phyloP scores from a whole-genome alignment of 2,113 vertebrate genomes.

The Coracopsis vasa region DNA sequence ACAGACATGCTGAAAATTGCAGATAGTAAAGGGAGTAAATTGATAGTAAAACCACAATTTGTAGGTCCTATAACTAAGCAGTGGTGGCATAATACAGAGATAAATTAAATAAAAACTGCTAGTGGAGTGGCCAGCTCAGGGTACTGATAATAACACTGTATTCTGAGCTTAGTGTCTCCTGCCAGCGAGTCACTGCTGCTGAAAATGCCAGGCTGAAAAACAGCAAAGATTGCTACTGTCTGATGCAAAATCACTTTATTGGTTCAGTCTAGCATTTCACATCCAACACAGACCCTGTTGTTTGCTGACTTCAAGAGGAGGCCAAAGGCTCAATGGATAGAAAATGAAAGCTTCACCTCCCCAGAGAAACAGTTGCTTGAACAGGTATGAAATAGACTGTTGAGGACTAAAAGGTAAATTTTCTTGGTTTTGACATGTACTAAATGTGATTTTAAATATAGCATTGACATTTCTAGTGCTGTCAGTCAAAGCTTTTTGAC shows the following conservation, averaged over 20 bases:
- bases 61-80: conserved; percentile 24
- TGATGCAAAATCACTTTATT: not conserved
- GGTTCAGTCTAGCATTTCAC: not conserved
- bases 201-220: not conserved
- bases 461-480: not conserved
- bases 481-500: not conserved
- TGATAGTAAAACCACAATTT: not conserved
- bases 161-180: not conserved
- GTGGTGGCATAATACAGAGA: not conserved
- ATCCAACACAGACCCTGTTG: not conserved
- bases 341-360: not conserved
- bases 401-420: not conserved
- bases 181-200: not conserved
- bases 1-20: not conserved
- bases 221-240: not conserved
- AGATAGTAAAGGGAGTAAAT: not conserved
- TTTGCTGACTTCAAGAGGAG: not conserved
- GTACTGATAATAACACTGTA: not conserved
- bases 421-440: not conserved
- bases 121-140: not conserved
- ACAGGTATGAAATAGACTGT: not conserved
- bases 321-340: not conserved
- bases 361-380: not conserved
- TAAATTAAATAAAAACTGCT: conserved; percentile 26
- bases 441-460: not conserved